Evolutionary conservation across 2,888 invertebrate species (phyloP).

Genomic region (Hypena proboscidalis): DNA sequence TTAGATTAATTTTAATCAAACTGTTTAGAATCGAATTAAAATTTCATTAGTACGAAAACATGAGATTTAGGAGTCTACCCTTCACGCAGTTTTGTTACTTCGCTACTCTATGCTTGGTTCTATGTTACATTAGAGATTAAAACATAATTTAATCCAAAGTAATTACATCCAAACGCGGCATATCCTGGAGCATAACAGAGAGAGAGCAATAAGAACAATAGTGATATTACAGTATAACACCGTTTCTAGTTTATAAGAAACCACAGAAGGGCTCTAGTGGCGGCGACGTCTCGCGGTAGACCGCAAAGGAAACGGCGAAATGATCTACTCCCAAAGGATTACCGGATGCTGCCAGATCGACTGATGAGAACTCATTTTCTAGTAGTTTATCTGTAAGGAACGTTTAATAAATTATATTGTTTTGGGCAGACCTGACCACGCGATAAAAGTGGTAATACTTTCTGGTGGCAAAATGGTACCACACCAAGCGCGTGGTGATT

Average conservation of each 20-base stretch:
- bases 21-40: no score
- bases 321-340: constrained; percentile 37
- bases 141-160: neutral
- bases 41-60: no score
- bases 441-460: no score
- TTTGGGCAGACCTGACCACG: no score
- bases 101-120: no score
- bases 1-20: no score
- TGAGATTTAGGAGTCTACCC: no score
- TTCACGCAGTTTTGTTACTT: no score
- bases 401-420: no score
- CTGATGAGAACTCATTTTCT: constrained; percentile 20
- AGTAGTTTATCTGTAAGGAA: neutral
- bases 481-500: no score
- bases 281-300: constrained; percentile 41
- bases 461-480: no score
- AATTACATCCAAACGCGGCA: constrained; percentile 9
- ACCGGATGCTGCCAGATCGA: constrained; percentile 25
- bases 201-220: constrained; percentile 36
- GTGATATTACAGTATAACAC: constrained; percentile 39
- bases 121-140: no score
- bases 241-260: constrained; percentile 36
- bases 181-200: constrained; percentile 4
- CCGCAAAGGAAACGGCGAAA: constrained; percentile 47
- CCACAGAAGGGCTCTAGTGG: constrained; percentile 39